Evolutionary conservation across 1,140 invertebrate species (phyloP), one percentile per base, ranked within the genome.

Genomic region (Pseudomyrmex pallidus): DNA sequence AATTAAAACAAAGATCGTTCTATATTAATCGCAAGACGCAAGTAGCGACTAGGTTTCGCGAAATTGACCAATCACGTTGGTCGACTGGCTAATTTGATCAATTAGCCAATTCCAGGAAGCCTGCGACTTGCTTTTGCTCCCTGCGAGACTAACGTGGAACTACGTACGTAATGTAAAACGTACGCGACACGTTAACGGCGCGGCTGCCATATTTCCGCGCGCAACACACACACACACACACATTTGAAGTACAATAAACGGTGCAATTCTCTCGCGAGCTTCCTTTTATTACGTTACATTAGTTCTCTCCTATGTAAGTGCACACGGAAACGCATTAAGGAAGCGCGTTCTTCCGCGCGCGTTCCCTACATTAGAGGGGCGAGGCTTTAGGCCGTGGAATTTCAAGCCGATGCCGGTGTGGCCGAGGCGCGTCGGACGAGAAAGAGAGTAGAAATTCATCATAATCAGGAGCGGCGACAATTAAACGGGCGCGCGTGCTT

Each of bases 381-480:
- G 25, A 59, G n/a, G 13, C 25, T 22, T 7, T 46, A 25, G 54
- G 8, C 44, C 44, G 46, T 22, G 48, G 15, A 48, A 70, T 59
- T 72, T 72, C 13, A 80, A 59, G 54, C 59, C 56, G 54, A 80
- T 72, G 82, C 59, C 54, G 63, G 74, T 82, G 68, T 46, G 54
- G 67, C 68, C 48, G 59, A 67, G 35, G 44, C 50, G 17, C 77
- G 44, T 50, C 63, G 20, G 70, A 54, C 56, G 83, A 63, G 50
- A 74, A 22, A 5, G 1, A 7, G 35, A 35, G 35, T n/a, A 35
- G 5, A 72, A 72, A 78, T 88, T 89, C 85, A 66, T 86, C 73
- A 86, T 74, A 86, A 83, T 83, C 70, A 67, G 35, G 54, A 44
- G 13, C 59, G 73, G 52, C 67, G 73, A 87, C 85, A 86, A 87